Base-by-base conservation (phyloP, 1,140 invertebrate genomes). In the Diorhabda elongata region DNA sequence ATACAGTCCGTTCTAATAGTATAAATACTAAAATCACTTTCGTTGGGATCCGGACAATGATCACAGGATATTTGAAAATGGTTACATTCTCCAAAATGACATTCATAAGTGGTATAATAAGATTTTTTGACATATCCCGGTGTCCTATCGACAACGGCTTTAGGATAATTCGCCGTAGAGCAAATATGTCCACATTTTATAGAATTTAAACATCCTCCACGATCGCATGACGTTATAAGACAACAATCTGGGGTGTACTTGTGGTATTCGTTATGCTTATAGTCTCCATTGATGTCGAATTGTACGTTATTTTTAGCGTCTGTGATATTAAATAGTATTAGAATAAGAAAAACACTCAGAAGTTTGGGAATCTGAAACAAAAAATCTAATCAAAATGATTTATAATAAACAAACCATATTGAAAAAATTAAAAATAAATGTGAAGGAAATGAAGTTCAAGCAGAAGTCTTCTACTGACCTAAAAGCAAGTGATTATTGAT, bases 121-220 rank as follows among this genome's bases (percentile, higher is more conserved):
- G 7, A 7, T 43, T 66, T 66, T 41, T 57, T 9, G 4, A n/a
- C n/a, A 45, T 58, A 66, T 52, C 47, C 47, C 2, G 47, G 47
- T 8, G 47, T 52, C n/a, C 47, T 52, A n/a, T 4, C n/a, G n/a
- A 52, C 47, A 8, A 8, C 6, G 6, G 47, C 47, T 52, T 52
- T 52, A n/a, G 47, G 47, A 52, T 52, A 52, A 52, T 52, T 52
- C n/a, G 47, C 47, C 6, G 47, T 52, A 4, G 47, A 52, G 52
- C 71, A 72, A 61, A 69, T n/a, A 47, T 69, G 59, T 4, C 66
- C 68, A 58, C 71, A 72, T 6, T 41, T 63, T 7, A 69, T 42
- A 3, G 58, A 62, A 59, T 69, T 4, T 47, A 56, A 69, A 26
- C 71, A 72, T 41, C 42, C 8, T 5, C 43, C 44, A 44, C 7